Conservation (phyloP, 1,140 invertebrate genomes). For the Ditylenchus dipsaci region DNA sequence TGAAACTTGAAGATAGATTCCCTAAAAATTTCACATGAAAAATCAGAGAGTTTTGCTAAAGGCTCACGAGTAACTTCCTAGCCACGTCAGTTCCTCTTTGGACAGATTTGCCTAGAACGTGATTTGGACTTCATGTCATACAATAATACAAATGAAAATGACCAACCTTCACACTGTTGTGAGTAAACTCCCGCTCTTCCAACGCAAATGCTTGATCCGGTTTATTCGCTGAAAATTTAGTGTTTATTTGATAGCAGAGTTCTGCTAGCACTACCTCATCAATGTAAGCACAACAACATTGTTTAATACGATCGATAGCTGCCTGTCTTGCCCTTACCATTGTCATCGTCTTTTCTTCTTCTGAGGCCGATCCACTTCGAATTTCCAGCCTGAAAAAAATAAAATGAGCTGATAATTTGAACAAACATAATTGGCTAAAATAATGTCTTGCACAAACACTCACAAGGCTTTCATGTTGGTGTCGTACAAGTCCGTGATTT, state of each 20-base stretch:
- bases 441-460: too few relatives aligned
- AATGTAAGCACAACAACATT: slow-evolving; percentile 30
- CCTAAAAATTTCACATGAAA: slow-evolving; percentile 2
- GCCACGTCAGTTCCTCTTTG: slow-evolving; percentile 29
- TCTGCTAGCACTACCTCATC: slow-evolving; percentile 17
- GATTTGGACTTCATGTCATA: too few relatives aligned
- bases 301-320: slow-evolving; percentile 33
- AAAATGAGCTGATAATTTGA: background rate
- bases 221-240: slow-evolving; percentile 22
- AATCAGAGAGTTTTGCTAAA: background rate
- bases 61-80: slow-evolving; percentile 14
- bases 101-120: slow-evolving; percentile 30
- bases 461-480: slow-evolving; percentile 7
- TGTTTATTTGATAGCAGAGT: too few relatives aligned
- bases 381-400: background rate
- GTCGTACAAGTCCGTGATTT: slow-evolving; percentile 27
- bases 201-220: slow-evolving; percentile 31
- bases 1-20: slow-evolving; percentile 31
- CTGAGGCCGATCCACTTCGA: background rate
- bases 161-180: slow-evolving; percentile 6
- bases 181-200: slow-evolving; percentile 27
- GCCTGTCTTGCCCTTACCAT: slow-evolving; percentile 23
- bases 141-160: background rate
- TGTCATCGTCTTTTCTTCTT: background rate
- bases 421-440: too few relatives aligned